A percentile compares a stretch with the other conserved stretches of the same genome.
phyloP scores from a whole-genome alignment of 2,113 vertebrate genomes.

The Zingel zingel region DNA sequence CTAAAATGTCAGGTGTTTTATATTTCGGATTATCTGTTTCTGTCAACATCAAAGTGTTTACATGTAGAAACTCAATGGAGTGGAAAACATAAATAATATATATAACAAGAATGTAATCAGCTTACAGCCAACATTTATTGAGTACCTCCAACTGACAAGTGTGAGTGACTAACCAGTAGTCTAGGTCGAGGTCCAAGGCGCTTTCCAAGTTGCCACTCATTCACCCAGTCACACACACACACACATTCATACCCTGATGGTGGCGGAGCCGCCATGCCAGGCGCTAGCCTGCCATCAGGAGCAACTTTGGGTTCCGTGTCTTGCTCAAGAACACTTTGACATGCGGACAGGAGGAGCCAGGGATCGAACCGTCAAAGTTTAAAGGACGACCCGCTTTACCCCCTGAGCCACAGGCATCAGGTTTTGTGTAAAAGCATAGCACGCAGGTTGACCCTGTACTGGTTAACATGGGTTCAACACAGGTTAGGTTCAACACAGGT shows the following conservation, averaged over 20 bases:
- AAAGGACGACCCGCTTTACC: no score
- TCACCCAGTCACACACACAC: no score
- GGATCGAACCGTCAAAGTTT: no score
- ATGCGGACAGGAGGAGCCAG: no score
- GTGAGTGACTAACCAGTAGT: not conserved
- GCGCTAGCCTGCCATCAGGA: no score
- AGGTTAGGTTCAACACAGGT: no score
- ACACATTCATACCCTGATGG: no score
- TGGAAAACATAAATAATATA: conserved; percentile 3
- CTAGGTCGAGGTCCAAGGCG: not conserved
- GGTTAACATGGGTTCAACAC: not conserved
- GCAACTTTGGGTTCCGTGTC: no score
- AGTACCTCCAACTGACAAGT: not conserved
- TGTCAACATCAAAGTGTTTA: not conserved
- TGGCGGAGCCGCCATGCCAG: no score
- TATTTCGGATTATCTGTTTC: not conserved
- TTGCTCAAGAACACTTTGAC: no score
- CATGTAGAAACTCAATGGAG: not conserved
- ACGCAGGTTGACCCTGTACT: not conserved
- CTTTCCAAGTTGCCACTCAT: no score
- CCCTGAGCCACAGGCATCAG: not conserved
- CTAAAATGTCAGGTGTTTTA: not conserved
- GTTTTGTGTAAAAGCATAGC: not conserved
- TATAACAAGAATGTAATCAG: not conserved
- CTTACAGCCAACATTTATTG: not conserved